Base-by-base conservation (phyloP, 2,888 invertebrate species). In the Rhodophaea formosa region DNA sequence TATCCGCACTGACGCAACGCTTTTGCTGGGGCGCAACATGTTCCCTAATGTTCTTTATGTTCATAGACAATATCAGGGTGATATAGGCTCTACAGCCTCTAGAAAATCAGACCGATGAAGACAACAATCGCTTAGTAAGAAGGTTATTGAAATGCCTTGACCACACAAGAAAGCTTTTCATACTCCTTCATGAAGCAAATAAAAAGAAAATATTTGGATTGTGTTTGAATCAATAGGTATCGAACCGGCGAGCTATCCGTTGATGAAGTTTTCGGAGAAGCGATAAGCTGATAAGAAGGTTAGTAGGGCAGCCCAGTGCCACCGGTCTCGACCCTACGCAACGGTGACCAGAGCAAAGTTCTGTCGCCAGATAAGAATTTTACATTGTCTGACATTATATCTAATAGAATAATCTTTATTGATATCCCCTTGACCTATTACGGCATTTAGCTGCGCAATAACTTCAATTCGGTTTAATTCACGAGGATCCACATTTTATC, bases 381-480 rank as follows among this genome's bases (percentile, higher is more conserved):
- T 61, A 74, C 64, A 73, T 69, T 71, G 77, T 79, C 74, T 74
- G 65, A 57, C 58, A 61, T 62, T 79, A 72, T 64, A 56, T 62
- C 58, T 39, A 39, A 14, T 16, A 63, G 56, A 66, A 61, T 73
- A 75, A 76, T 77, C 71, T 72, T 68, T 62, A 68, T 69, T 69
- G 66, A 68, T 71, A 66, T 79, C 70, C 70, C 79, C 82, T 82
- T 86, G 86, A 84, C 85, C 83, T 76, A 79, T 80, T 76, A 77
- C 74, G 67, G 73, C 69, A 80, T 69, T 63, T 63, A 69, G 79
- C 74, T 84, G 78, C 85, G 86, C 81, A 84, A 69, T 77, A 74
- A 61, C 59, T 42, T 59, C 23, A 61, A 59, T 59, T 64, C 55
- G 23, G 54, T 55, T 42, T 57, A 49, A 58, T 62, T 62, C 54